phyloP scores from a whole-genome alignment of 2,888 invertebrate species.

The Quadriops clusia region DNA sequence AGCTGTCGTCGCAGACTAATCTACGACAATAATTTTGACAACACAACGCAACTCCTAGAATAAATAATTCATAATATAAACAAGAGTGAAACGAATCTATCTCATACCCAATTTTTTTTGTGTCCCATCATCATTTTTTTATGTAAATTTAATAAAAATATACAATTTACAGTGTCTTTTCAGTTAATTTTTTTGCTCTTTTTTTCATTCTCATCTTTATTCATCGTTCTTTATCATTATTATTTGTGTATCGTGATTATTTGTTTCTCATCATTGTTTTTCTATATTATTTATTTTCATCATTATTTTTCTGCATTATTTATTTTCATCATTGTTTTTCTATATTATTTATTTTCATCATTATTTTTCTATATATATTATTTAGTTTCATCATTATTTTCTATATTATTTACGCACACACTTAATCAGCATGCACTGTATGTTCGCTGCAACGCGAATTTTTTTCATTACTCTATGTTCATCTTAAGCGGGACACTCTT shows the following conservation, averaged over 20 bases:
- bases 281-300: constrained; percentile 7
- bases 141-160: constrained; percentile 16
- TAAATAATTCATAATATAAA: not conserved
- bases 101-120: constrained; percentile 8
- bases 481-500: no score
- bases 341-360: not conserved
- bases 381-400: no score
- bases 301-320: constrained; percentile 4
- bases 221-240: constrained; percentile 4
- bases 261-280: constrained; percentile 4
- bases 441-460: no score
- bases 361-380: constrained; percentile 4
- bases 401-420: not conserved
- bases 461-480: no score
- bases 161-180: constrained; percentile 11
- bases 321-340: constrained; percentile 8
- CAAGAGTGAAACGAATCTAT: not conserved
- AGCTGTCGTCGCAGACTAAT: not conserved
- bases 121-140: constrained; percentile 10
- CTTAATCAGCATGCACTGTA: no score
- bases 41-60: not conserved
- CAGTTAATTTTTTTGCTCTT: constrained; percentile 6
- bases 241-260: no score
- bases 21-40: not conserved
- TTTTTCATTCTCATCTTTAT: constrained; percentile 4